Base-by-base conservation (phyloP, 1,140 invertebrate genomes). In the Wasmannia auropunctata region DNA sequence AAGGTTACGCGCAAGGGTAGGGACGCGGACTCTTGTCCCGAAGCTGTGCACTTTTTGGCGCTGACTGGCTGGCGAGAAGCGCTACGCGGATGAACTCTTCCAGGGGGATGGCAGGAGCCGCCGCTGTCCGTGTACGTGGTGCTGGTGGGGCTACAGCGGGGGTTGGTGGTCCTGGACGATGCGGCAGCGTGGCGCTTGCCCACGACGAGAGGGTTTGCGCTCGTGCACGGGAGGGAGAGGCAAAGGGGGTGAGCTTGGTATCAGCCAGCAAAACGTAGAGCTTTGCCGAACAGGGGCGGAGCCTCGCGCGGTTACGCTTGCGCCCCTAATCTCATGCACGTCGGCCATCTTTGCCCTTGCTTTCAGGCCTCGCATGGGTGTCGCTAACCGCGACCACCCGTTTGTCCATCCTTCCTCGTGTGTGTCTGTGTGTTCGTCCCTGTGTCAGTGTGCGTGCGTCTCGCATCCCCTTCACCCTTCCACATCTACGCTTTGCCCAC, bases 281-380 rank as follows among this genome's bases (percentile, higher is more conserved):
- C 80, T 79, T 81, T 49, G 86, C 54, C 87, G 86, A 54, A 80
- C 80, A 76, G 86, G 87, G 93, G 93, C 92, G 93, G 93, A 89
- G 93, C 81, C 54, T 75, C 51, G 49, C 79, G 74, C 72, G 87
- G 70, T 65, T 54, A 90, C 93, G 93, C 94, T 74, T 91, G 92
- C 93, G 92, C 88, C 67, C 67, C 76, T 77, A 43, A 60, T 88
- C 65, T 72, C 54, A 74, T 62, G 72, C 70, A 8, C 43, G 91
- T 91, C 94, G 92, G 94, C 94, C 94, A 94, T 95, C 93, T 94
- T 94, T 92, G 86, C 72, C 84, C 74, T 90, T 87, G 86, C 88
- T 79, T 77, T 72, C 76, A 84, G 49, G 79, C 70, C 74, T 77
- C 54, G 76, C 79, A 85, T 90, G 89, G 89, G 89, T 90, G 88